phyloP scores from a whole-genome alignment of 1,140 invertebrate genomes.

The Acarapis woodi region DNA sequence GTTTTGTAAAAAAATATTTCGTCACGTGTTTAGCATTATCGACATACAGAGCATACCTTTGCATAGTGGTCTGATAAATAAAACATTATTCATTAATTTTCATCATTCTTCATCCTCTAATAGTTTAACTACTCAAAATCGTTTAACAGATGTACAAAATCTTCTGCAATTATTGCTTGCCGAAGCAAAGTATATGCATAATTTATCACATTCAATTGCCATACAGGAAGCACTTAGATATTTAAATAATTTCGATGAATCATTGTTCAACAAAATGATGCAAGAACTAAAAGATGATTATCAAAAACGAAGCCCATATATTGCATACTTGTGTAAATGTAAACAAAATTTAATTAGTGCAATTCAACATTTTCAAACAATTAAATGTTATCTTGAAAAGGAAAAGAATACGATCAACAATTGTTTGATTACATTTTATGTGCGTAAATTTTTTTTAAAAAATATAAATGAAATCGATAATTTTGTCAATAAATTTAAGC shows the following conservation, averaged over 20 bases:
- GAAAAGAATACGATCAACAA: slow-evolving; percentile 31
- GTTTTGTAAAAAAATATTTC: slow-evolving; percentile 67
- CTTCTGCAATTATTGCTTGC: slow-evolving; percentile 29
- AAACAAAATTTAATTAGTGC: slow-evolving; percentile 50
- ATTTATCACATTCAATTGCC: slow-evolving; percentile 22
- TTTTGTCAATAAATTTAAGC: slow-evolving; percentile 46
- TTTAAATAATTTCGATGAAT: slow-evolving; percentile 35
- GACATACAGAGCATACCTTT: slow-evolving; percentile 23
- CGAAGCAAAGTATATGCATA: slow-evolving; percentile 54
- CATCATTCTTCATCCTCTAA: too few species aligned
- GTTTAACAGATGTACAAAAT: not conserved
- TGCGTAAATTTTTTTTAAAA: slow-evolving; percentile 44
- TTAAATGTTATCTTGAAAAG: slow-evolving; percentile 10
- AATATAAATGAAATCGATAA: slow-evolving; percentile 21
- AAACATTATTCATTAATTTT: slow-evolving; percentile 8
- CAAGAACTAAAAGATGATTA: slow-evolving; percentile 49
- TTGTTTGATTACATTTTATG: slow-evolving; percentile 45
- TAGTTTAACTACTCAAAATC: too few species aligned
- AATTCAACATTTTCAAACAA: slow-evolving; percentile 35
- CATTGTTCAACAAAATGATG: slow-evolving; percentile 41
- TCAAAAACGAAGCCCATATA: slow-evolving; percentile 40
- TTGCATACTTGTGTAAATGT: slow-evolving; percentile 52
- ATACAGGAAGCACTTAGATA: slow-evolving; percentile 59
- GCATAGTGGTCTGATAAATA: slow-evolving; percentile 8
- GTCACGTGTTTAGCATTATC: slow-evolving; percentile 57